Base-by-base conservation (phyloP, 2,797 vertebrate species). In the Crocidura indochinensis region DNA sequence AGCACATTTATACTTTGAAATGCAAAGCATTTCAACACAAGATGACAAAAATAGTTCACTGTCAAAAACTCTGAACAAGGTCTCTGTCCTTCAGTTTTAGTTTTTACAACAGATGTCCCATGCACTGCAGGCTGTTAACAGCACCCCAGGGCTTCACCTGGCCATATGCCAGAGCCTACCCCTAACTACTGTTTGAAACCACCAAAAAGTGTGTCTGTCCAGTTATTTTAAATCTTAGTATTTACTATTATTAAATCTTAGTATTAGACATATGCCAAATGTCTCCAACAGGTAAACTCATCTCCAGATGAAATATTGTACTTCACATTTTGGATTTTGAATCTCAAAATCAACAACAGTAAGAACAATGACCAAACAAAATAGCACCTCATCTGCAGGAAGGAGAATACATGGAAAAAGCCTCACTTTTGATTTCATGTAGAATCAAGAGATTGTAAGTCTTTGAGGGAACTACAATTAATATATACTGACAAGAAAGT, bases 1-100 rank as follows among this genome's bases (percentile, higher is more conserved):
- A 85, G 75, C 76, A 81, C 85, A 76, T n/a, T 22, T 53, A 47
- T 71, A 69, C 20, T 53, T 86, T 81, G 62, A 86, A 86, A 93
- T 71, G 64, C 67, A 95, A 64, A 29, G 68, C 72, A 49, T 72
- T 92, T 88, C 73, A 84, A 84, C 26, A 60, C 60, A 49, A 44
- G 24, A 44, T 89, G 56, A 69, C 44, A 90, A 90, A 92, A 94
- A 82, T 31, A 29, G 44, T 46, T 29, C 53, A 27, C 9, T 15
- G 31, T 68, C 38, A 71, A 81, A 68, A 71, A n/a, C n/a, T 84
- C 47, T 44, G 20, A 62, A 11, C 24, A 17, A 2, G 31, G 12
- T 5, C 88, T 91, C 71, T 64, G 65, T 84, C 1, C 26, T 19
- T 79, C 51, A 60, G 27, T 15, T 10, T 17, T 82, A 83, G 49